A percentile compares a stretch with the other conserved stretches of the same genome.
Evolutionary conservation across 2,113 vertebrate genomes (phyloP).

Genomic region (Peromyscus leucopus): DNA sequence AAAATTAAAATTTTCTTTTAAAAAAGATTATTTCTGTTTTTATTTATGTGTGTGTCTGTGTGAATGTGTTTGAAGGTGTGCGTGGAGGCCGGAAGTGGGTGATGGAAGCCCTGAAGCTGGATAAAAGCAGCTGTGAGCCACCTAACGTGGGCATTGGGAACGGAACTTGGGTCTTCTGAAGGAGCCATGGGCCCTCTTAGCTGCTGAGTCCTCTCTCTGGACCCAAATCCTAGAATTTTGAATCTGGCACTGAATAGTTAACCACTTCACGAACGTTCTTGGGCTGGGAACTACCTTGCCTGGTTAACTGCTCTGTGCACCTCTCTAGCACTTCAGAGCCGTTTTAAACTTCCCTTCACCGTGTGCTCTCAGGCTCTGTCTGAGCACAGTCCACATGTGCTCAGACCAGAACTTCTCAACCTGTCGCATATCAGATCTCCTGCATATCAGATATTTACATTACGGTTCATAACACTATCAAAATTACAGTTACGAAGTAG

Average conservation of each 20-base stretch:
- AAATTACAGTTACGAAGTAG: background rate
- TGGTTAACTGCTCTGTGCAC: background rate
- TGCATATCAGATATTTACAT: background rate
- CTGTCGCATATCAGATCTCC: background rate
- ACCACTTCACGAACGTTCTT: background rate
- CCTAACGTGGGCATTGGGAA: background rate
- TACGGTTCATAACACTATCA: background rate
- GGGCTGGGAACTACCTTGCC: background rate
- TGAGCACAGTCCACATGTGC: background rate
- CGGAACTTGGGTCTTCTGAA: background rate
- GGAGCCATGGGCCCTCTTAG: background rate
- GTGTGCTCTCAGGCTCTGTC: background rate
- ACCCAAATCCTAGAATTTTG: slow-evolving; percentile 17
- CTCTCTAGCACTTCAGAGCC: background rate
- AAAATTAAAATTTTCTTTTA: background rate
- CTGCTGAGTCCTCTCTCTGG: background rate
- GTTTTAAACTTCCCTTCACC: background rate
- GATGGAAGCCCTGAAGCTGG: background rate
- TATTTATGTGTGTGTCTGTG: background rate
- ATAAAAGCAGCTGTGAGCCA: background rate
- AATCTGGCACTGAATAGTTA: background rate
- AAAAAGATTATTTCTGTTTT: background rate
- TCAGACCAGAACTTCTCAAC: background rate
- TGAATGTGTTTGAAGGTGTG: background rate
- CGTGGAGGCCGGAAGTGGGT: no score